phyloP scores from a whole-genome alignment of 2,888 invertebrate species.

The Trichogramma dendrolimi region DNA sequence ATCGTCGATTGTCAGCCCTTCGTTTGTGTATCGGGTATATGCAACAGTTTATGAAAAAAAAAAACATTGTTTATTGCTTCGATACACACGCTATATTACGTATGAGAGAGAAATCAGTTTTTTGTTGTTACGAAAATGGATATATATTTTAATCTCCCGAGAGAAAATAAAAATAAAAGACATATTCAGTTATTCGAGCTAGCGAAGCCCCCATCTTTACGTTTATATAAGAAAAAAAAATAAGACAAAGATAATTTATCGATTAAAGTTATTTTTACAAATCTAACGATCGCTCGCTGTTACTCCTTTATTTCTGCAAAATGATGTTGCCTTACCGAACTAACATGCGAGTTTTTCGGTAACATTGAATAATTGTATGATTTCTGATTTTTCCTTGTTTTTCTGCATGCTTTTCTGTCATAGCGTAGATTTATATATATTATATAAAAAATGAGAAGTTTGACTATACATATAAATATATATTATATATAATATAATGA shows the following conservation, averaged over 20 bases:
- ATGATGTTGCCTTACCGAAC: too few relatives aligned
- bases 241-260: slow-evolving; percentile 50
- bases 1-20: slow-evolving; percentile 37
- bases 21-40: slow-evolving; percentile 22
- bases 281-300: slow-evolving; percentile 38
- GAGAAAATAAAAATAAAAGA: slow-evolving; percentile 23
- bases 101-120: slow-evolving; percentile 43
- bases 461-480: too few relatives aligned
- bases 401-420: too few relatives aligned
- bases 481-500: too few relatives aligned
- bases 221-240: slow-evolving; percentile 35
- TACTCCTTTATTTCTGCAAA: not conserved
- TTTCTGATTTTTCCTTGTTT: too few relatives aligned
- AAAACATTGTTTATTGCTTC: slow-evolving; percentile 30
- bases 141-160: slow-evolving; percentile 39
- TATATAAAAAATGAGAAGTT: too few relatives aligned
- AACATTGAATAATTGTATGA: too few relatives aligned
- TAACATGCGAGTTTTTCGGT: too few relatives aligned
- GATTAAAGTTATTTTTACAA: slow-evolving; percentile 50
- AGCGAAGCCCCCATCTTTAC: too few relatives aligned
- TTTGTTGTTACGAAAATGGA: slow-evolving; percentile 46
- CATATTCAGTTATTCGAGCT: too few relatives aligned
- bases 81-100: slow-evolving; percentile 39
- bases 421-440: too few relatives aligned
- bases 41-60: slow-evolving; percentile 11